Conservation (phyloP, 2,113 vertebrate genomes). For the Morone saxatilis region DNA sequence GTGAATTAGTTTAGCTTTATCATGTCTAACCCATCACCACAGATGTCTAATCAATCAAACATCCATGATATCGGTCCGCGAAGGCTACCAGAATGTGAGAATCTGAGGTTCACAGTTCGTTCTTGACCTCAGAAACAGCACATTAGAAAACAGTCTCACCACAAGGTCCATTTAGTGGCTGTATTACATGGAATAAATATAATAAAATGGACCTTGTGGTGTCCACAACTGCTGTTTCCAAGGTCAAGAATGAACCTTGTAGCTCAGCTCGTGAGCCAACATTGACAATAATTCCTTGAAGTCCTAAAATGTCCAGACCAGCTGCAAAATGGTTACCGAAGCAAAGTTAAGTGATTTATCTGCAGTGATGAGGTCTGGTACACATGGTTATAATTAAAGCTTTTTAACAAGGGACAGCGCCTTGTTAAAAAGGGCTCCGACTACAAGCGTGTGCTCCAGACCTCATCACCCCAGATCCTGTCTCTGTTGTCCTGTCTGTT, state of each 20-base stretch:
- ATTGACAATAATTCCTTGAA: background rate
- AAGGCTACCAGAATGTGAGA: background rate
- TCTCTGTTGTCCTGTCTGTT: background rate
- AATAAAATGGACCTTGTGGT: background rate
- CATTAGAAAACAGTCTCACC: background rate
- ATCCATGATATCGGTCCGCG: background rate
- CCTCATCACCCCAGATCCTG: background rate
- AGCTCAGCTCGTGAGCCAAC: background rate
- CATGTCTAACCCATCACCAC: background rate
- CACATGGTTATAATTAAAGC: background rate
- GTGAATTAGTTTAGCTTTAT: constrained; percentile 1
- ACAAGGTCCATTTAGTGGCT: background rate
- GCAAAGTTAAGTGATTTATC: background rate
- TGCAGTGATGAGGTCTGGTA: background rate
- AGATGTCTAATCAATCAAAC: background rate
- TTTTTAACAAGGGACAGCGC: constrained; percentile 10
- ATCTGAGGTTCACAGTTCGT: background rate
- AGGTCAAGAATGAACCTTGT: background rate
- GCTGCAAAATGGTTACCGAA: background rate
- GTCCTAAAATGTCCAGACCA: background rate
- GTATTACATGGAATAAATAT: background rate
- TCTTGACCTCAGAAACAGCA: background rate
- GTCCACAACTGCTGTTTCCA: background rate
- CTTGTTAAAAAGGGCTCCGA: background rate
- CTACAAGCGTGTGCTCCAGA: background rate